Evolutionary conservation across 2,888 invertebrate species (phyloP).

Genomic region (Aplocera efformata): DNA sequence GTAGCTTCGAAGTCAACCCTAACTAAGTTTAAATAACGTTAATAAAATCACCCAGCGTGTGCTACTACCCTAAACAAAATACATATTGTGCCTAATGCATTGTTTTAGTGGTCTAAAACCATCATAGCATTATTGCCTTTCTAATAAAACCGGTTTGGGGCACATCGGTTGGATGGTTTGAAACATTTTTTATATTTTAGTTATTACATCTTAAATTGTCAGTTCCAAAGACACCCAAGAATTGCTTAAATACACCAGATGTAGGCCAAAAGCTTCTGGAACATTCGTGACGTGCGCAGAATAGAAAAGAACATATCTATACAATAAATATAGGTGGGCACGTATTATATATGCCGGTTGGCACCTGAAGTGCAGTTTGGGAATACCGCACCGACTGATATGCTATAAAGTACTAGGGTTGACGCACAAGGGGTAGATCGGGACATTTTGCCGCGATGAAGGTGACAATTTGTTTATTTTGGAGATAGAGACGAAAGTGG

Average conservation of each 20-base stretch:
- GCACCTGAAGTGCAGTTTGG: constrained; percentile 78
- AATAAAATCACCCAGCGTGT: too few species aligned
- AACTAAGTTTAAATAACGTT: too few species aligned
- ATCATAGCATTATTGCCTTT: too few species aligned
- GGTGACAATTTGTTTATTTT: constrained; percentile 5
- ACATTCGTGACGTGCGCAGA: constrained; percentile 61
- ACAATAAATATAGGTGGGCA: constrained; percentile 30
- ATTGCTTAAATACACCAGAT: constrained; percentile 33
- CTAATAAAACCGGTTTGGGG: too few species aligned
- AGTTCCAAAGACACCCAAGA: constrained; percentile 16
- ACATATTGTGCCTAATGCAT: too few species aligned
- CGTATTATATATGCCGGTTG: constrained; percentile 50
- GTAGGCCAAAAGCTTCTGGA: constrained; percentile 50
- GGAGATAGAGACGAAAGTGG: too few species aligned
- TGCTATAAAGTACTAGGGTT: constrained; percentile 64
- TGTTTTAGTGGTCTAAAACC: too few species aligned
- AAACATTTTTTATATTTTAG: too few species aligned
- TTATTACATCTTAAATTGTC: too few species aligned
- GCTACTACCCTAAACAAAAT: too few species aligned
- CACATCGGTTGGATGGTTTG: too few species aligned
- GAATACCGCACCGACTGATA: constrained; percentile 79
- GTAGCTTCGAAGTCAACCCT: too few species aligned
- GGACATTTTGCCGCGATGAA: constrained; percentile 30
- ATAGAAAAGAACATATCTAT: constrained; percentile 32
- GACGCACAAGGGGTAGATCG: constrained; percentile 34